phyloP scores from a whole-genome alignment of 2,888 invertebrate genomes.

The Sipha maydis region DNA sequence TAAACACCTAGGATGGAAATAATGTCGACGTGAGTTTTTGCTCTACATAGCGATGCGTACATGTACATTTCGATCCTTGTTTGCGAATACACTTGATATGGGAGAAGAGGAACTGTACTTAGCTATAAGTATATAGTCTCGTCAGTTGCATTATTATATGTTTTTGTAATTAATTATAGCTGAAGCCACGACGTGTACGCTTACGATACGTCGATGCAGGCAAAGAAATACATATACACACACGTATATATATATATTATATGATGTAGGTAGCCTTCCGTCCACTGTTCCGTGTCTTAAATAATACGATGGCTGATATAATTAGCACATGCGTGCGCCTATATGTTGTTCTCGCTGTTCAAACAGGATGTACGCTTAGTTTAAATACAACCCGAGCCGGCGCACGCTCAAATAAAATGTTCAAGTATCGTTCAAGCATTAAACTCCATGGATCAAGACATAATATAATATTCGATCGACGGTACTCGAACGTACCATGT shows the following conservation, averaged over 20 bases:
- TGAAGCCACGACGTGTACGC: not conserved
- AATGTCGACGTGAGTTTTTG: not conserved
- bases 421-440: not conserved
- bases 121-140: not conserved
- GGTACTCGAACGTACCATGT: not conserved
- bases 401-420: not conserved
- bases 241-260: too few species aligned
- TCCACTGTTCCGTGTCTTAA: constrained; percentile 43
- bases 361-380: constrained; percentile 36
- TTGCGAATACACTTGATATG: too few species aligned
- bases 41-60: too few species aligned
- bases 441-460: not conserved
- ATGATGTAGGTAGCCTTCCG: not conserved
- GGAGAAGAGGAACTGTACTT: too few species aligned
- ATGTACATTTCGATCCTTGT: too few species aligned
- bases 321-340: constrained; percentile 9
- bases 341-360: not conserved
- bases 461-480: not conserved
- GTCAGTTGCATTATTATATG: not conserved
- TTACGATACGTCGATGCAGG: not conserved
- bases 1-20: not conserved
- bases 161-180: not conserved
- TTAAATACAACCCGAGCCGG: not conserved
- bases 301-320: constrained; percentile 30
- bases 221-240: too few species aligned